Percentiles rank a stretch among this genome's conserved stretches.
phyloP scores from a whole-genome alignment of 2,888 invertebrate species.

The Troides aeacus region DNA sequence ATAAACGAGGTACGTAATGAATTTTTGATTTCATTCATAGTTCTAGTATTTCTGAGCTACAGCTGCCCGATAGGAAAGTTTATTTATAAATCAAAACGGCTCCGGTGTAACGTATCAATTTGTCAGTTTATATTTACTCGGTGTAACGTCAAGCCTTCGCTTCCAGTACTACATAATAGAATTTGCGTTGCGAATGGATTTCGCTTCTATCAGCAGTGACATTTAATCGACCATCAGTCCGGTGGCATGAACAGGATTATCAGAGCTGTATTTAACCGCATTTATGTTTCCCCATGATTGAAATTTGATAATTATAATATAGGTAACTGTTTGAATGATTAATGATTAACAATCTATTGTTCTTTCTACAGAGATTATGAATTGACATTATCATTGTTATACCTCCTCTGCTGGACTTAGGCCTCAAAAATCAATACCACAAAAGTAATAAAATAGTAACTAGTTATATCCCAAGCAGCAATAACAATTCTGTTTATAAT shows the following conservation, averaged over 20 bases:
- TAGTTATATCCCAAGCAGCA: not conserved
- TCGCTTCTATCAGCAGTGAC: conserved; percentile 31
- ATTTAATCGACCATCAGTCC: conserved; percentile 26
- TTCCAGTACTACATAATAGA: conserved; percentile 31
- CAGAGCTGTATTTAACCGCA: conserved; percentile 26
- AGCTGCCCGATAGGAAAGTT: not conserved
- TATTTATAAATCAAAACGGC: conserved; percentile 6
- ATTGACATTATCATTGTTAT: too few relatives aligned
- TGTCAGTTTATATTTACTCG: conserved; percentile 25
- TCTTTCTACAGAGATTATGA: not conserved
- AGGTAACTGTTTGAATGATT: not conserved
- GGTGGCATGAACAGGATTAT: conserved; percentile 34
- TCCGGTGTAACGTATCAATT: conserved; percentile 26
- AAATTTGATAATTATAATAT: not conserved
- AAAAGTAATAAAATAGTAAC: not conserved
- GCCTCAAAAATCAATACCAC: too few relatives aligned
- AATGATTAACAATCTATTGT: not conserved
- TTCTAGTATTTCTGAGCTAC: not conserved
- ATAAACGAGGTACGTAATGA: not conserved
- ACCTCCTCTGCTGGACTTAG: too few relatives aligned
- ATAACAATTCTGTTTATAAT: not conserved
- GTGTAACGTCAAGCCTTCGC: conserved; percentile 21
- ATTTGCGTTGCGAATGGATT: conserved; percentile 35
- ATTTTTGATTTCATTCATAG: not conserved
- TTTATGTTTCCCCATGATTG: not conserved